These are phyloP conservation scores for Nebria salina DNA, from an alignment of 2,888 invertebrate genomes.

Conservation along the genomic window DNA sequence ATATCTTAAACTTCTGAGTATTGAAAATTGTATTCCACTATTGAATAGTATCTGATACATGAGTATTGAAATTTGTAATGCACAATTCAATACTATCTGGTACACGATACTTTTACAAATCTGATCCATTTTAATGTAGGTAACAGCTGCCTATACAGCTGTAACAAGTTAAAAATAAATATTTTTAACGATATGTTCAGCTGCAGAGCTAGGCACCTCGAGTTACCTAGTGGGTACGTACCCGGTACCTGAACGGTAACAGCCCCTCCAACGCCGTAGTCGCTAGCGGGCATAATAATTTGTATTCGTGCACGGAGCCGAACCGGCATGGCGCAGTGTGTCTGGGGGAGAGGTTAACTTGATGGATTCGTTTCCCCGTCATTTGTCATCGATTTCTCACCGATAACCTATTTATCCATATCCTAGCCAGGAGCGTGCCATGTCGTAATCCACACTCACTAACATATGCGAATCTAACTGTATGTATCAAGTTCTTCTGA, in stretches of 20 bases:
- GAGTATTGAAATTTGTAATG: too few relatives aligned
- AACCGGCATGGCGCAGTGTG: not conserved
- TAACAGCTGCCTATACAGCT: not conserved
- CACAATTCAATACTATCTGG: not conserved
- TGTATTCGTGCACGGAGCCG: constrained; percentile 21
- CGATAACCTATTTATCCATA: constrained; percentile 43
- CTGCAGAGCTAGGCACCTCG: not conserved
- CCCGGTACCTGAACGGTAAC: not conserved
- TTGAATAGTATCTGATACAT: not conserved
- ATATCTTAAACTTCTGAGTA: too few relatives aligned
- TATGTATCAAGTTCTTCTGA: not conserved
- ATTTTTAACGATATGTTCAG: not conserved
- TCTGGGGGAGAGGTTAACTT: constrained; percentile 12
- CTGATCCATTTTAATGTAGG: not conserved
- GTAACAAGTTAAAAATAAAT: not conserved
- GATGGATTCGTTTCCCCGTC: constrained; percentile 39
- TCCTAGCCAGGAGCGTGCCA: constrained; percentile 13
- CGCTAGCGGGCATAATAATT: constrained; percentile 15
- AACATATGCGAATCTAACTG: not conserved
- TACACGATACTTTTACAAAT: not conserved
- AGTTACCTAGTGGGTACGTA: not conserved
- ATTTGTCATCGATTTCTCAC: constrained; percentile 43
- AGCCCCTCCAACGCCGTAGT: not conserved
- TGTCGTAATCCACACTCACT: constrained; percentile 3
- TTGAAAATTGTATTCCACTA: too few relatives aligned